Conservation (phyloP, 1,140 invertebrate genomes). For the Nymphalis io region DNA sequence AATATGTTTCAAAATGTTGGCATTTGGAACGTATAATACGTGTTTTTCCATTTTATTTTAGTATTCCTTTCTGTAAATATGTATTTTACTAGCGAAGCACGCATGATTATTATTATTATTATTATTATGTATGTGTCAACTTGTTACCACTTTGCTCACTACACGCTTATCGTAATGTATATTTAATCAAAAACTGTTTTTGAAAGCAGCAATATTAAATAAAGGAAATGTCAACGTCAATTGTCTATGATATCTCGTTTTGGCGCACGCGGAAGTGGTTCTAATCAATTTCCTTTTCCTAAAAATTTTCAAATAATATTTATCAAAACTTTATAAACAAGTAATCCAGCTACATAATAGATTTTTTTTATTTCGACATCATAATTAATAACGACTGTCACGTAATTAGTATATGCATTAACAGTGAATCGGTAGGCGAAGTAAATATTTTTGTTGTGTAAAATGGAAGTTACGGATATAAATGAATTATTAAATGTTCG, state of each 20-base stretch:
- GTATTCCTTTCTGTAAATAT: too few species aligned
- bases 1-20: too few species aligned
- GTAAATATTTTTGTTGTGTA: conserved; percentile 14
- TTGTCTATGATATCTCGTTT: conserved; percentile 39
- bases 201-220: conserved; percentile 5
- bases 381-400: neutral
- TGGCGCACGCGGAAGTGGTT: conserved; percentile 73
- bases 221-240: conserved; percentile 25
- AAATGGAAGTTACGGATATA: conserved; percentile 70
- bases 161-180: too few species aligned
- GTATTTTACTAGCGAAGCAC: too few species aligned
- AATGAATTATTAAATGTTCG: conserved; percentile 67
- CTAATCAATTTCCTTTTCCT: conserved; percentile 74
- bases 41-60: too few species aligned
- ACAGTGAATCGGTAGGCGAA: neutral
- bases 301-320: conserved; percentile 63
- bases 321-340: conserved; percentile 36
- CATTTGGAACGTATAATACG: too few species aligned
- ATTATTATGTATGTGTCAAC: too few species aligned
- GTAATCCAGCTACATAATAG: conserved; percentile 34
- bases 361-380: conserved; percentile 1
- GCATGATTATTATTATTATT: too few species aligned
- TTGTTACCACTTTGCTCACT: too few species aligned
- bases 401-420: neutral
- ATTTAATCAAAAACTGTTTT: too few species aligned